Conservation (phyloP, 2,797 vertebrate species). For the Anniella stebbinsi region DNA sequence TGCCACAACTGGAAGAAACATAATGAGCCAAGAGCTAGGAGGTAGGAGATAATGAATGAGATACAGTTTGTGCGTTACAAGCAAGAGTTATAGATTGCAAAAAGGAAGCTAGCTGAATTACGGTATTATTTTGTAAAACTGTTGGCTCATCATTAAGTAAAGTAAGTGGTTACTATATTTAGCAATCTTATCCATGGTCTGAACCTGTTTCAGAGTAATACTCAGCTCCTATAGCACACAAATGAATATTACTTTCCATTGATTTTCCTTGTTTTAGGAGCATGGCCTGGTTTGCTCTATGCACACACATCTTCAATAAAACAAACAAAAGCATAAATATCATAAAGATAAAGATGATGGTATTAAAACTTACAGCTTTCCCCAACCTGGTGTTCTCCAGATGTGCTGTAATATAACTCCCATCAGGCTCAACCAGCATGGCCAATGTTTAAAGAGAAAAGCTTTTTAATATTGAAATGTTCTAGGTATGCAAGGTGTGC, state of each 20-base stretch:
- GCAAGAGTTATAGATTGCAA: slow-evolving; percentile 66
- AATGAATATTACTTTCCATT: slow-evolving; percentile 20
- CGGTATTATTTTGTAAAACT: slow-evolving; percentile 79
- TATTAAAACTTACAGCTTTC: not conserved
- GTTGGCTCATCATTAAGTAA: slow-evolving; percentile 74
- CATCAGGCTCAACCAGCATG: too few relatives aligned
- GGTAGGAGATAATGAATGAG: slow-evolving; percentile 75
- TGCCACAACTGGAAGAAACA: slow-evolving; percentile 67
- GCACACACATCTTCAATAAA: not conserved
- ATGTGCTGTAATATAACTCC: not conserved
- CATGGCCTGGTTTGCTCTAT: not conserved
- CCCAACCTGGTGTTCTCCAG: not conserved
- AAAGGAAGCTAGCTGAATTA: slow-evolving; percentile 72
- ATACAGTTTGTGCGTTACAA: slow-evolving; percentile 64
- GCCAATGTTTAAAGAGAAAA: too few relatives aligned
- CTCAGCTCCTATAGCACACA: slow-evolving; percentile 21
- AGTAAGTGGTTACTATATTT: slow-evolving; percentile 74
- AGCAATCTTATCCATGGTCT: slow-evolving; percentile 50
- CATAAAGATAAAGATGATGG: not conserved
- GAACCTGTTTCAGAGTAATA: slow-evolving; percentile 56
- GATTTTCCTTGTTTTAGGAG: slow-evolving; percentile 8
- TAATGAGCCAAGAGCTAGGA: slow-evolving; percentile 48
- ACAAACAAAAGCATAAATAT: not conserved
- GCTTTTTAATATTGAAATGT: not conserved
- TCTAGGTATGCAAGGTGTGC: not conserved